Base-by-base conservation (phyloP, 2,113 vertebrate genomes). In the Spilogale gracilis region DNA sequence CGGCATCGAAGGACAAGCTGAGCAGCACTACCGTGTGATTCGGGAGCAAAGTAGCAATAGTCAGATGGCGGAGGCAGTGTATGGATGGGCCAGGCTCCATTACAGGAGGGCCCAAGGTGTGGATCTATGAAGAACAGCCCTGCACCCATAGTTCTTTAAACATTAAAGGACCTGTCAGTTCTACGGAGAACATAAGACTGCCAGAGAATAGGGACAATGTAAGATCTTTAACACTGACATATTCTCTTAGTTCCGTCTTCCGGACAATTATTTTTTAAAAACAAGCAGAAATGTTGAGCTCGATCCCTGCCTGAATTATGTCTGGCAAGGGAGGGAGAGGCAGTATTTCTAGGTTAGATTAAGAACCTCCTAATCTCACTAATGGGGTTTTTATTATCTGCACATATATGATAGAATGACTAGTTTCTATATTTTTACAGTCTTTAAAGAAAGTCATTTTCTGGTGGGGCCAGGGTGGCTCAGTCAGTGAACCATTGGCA, bases 71-170 rank as follows among this genome's bases (percentile, higher is more conserved):
- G 73, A 74, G 20, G 50, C 10, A 6, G 63, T 3, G 0, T 2
- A 4, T 0, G 11, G n/a, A 25, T 0, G 25, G 3, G 43, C 10
- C 45, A 5, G 16, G 45, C 58, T 56, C 2, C 3, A 10, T 32
- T 1, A 21, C 4, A 20, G 0, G 38, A 21, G 0, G 10, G 16
- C 21, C 30, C 50, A 2, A 7, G 9, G 30, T 7, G 10, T 21
- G 6, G 0, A 18, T 4, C 17, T 65, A 30, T 1, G 6, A 74
- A 25, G 20, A 11, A 4, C 2, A 56, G 6, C 2, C 11, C n/a
- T 7, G 13, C 1, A 8, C 3, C 9, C 4, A 48, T 4, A 38
- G 8, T 23, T n/a, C 30, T 61, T 12, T 1, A 7, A 23, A n/a
- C n/a, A n/a, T n/a, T n/a, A n/a, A n/a, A 48, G 23, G 2, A n/a